phyloP scores from a whole-genome alignment of 2,888 invertebrate species.

The Saturnia japonica region DNA sequence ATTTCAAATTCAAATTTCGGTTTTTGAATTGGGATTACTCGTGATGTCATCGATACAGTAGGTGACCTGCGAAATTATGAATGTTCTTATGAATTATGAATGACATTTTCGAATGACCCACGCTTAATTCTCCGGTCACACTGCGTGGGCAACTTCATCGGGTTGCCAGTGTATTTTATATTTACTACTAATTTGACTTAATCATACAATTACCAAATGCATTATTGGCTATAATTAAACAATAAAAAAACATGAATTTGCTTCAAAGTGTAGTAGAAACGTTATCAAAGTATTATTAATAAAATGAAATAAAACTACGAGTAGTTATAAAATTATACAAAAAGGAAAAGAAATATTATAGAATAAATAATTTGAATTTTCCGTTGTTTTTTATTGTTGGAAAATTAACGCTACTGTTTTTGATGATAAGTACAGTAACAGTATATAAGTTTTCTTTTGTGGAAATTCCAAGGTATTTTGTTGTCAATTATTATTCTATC shows the following conservation, averaged over 20 bases:
- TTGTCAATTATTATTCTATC: background rate
- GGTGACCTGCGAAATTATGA: slow-evolving; percentile 27
- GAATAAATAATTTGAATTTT: background rate
- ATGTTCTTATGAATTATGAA: slow-evolving; percentile 23
- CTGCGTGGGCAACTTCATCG: slow-evolving; percentile 21
- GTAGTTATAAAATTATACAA: too few relatives aligned
- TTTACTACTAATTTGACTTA: background rate
- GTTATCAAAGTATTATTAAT: too few relatives aligned
- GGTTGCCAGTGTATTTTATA: background rate
- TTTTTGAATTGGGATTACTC: background rate
- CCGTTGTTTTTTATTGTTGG: background rate
- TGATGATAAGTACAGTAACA: too few relatives aligned
- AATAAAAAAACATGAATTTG: too few relatives aligned
- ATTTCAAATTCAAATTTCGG: background rate
- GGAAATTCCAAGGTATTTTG: background rate
- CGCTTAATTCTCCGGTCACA: slow-evolving; percentile 24
- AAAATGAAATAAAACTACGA: background rate
- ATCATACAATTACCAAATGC: background rate
- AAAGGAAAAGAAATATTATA: too few relatives aligned
- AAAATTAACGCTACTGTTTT: too few relatives aligned
- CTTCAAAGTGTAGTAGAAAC: too few relatives aligned
- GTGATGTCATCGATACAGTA: slow-evolving; percentile 15
- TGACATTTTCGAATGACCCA: slow-evolving; percentile 29
- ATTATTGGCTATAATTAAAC: too few relatives aligned
- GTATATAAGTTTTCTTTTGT: background rate